phyloP scores from a whole-genome alignment of 1,140 invertebrate genomes.

The Aporrectodea caliginosa region DNA sequence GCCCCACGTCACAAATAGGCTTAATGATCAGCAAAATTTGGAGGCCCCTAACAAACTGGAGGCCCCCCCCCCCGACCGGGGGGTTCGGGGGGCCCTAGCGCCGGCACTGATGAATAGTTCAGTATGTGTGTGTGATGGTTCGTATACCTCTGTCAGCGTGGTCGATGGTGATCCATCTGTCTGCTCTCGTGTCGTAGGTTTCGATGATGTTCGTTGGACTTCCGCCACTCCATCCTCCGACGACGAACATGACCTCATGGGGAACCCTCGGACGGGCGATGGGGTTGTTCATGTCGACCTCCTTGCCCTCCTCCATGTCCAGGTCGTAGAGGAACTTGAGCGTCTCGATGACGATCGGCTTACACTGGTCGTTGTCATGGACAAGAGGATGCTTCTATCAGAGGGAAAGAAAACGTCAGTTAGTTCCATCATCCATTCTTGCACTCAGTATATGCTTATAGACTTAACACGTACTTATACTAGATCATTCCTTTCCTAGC shows the following conservation, averaged over 20 bases:
- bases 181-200: conserved; percentile 72
- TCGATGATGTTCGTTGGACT: conserved; percentile 70
- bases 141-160: conserved; percentile 16
- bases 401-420: background rate
- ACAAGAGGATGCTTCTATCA: conserved; percentile 44
- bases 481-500: too few species aligned
- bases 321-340: conserved; percentile 71
- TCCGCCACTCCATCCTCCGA: conserved; percentile 72
- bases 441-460: too few species aligned
- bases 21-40: too few species aligned
- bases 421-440: background rate
- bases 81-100: too few species aligned
- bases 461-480: too few species aligned
- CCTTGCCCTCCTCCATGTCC: conserved; percentile 59
- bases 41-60: too few species aligned
- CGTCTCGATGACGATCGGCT: conserved; percentile 70
- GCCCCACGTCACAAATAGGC: too few species aligned
- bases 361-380: conserved; percentile 62
- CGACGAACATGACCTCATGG: conserved; percentile 55
- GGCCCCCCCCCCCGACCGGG: too few species aligned
- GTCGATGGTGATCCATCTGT: conserved; percentile 61
- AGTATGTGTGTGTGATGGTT: too few species aligned
- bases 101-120: too few species aligned
- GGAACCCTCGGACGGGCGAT: conserved; percentile 46
- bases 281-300: conserved; percentile 43